Evolutionary conservation across 2,113 vertebrate species (phyloP).

Genomic region (Brienomyrus longianalis): DNA sequence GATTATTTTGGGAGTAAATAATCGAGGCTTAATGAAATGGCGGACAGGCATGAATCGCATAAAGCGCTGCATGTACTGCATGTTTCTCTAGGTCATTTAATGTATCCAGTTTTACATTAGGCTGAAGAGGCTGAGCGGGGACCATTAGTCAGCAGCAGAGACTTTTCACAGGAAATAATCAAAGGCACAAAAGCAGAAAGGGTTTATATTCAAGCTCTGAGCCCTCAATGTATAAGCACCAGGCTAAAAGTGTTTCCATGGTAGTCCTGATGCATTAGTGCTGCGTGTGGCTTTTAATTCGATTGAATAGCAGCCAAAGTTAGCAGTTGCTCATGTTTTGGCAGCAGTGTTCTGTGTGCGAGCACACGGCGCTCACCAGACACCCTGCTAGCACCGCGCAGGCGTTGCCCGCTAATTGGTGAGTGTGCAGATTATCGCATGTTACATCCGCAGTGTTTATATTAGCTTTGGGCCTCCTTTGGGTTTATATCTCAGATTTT

Average conservation of each 20-base stretch:
- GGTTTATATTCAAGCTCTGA: background rate
- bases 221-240: background rate
- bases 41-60: background rate
- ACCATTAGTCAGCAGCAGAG: background rate
- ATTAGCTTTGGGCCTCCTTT: background rate
- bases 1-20: background rate
- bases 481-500: background rate
- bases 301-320: background rate
- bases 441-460: background rate
- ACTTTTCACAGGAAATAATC: background rate
- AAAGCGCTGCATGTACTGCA: background rate
- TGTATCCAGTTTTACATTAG: background rate
- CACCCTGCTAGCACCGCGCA: background rate
- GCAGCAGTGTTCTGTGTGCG: background rate
- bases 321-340: background rate
- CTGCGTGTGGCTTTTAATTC: background rate
- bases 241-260: background rate
- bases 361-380: background rate
- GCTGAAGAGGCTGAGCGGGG: background rate
- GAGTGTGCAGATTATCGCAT: background rate
- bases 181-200: background rate
- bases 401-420: background rate
- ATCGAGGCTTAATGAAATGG: background rate
- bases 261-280: background rate
- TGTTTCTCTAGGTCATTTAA: background rate